Conservation (phyloP, 2,113 vertebrate genomes). For the Chaenocephalus aceratus region DNA sequence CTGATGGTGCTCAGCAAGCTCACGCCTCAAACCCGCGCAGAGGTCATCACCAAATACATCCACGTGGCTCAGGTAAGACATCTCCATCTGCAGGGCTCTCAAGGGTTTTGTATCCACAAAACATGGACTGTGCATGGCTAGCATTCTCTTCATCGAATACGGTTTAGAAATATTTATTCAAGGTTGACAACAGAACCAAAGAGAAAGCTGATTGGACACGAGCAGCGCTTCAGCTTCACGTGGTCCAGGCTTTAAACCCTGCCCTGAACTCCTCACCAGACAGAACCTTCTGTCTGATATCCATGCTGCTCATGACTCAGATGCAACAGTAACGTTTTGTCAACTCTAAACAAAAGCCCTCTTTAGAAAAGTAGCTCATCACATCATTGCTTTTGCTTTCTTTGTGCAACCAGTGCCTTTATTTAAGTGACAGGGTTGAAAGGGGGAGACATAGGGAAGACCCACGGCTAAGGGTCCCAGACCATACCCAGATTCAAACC, state of each 20-base stretch:
- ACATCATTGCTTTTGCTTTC: not conserved
- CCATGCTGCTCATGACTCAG: not conserved
- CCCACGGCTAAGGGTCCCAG: too few relatives aligned
- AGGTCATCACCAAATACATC: constrained; percentile 98
- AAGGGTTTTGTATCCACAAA: not conserved
- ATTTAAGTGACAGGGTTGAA: too few relatives aligned
- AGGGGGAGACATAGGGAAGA: too few relatives aligned
- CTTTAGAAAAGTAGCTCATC: not conserved
- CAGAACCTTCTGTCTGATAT: not conserved
- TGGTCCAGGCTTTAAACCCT: not conserved
- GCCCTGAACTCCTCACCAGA: not conserved
- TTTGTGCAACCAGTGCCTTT: not conserved
- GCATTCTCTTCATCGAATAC: not conserved
- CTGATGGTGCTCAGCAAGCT: constrained; percentile 99
- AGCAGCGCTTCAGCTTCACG: not conserved
- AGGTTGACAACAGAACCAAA: not conserved
- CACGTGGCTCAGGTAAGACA: constrained; percentile 92
- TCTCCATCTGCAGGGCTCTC: not conserved
- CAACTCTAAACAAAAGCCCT: too few relatives aligned
- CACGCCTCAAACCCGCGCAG: constrained; percentile 93
- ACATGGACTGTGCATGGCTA: not conserved
- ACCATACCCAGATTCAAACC: too few relatives aligned
- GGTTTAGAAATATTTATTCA: not conserved
- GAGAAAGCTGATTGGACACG: not conserved
- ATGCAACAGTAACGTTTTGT: not conserved